Percentiles rank a stretch among this genome's conserved stretches.
These are phyloP conservation scores for Gonatopus flavifemur DNA, from an alignment of 1,140 invertebrate species.

Conservation along the genomic window DNA sequence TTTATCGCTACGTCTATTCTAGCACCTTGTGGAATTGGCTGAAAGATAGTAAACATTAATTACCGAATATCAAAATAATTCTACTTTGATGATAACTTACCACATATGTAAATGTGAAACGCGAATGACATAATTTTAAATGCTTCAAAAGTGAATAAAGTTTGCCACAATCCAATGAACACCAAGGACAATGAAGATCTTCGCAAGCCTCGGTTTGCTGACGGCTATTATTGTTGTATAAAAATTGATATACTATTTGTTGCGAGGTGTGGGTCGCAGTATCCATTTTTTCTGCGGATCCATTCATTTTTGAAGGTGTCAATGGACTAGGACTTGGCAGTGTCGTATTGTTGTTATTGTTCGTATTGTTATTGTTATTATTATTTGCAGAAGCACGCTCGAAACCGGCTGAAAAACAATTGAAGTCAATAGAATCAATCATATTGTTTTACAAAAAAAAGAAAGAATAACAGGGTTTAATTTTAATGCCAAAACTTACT, in stretches of 20 bases:
- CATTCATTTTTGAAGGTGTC: conserved; percentile 43
- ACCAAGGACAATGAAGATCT: conserved; percentile 94
- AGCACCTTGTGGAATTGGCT: conserved; percentile 81
- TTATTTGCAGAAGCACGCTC: conserved; percentile 48
- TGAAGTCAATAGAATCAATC: neutral
- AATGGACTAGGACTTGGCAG: conserved; percentile 50
- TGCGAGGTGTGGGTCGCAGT: conserved; percentile 43
- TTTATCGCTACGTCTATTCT: conserved; percentile 94
- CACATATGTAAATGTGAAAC: conserved; percentile 91
- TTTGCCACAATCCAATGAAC: conserved; percentile 83
- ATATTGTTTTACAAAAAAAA: neutral
- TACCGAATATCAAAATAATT: no score
- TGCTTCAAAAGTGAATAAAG: conserved; percentile 91
- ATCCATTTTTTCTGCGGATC: conserved; percentile 41
- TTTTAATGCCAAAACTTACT: conserved; percentile 31
- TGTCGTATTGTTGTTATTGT: conserved; percentile 47
- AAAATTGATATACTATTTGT: conserved; percentile 92
- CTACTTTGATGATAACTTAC: conserved; percentile 60
- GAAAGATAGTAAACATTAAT: no score
- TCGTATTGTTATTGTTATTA: conserved; percentile 42
- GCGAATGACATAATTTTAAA: conserved; percentile 87
- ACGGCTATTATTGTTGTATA: conserved; percentile 91
- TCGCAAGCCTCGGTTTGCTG: conserved; percentile 93
- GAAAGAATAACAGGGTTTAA: neutral
- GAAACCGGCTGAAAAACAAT: conserved; percentile 40